These are phyloP conservation scores for Lepidurus apus DNA, from an alignment of 1,140 invertebrate species.

Conservation along the genomic window DNA sequence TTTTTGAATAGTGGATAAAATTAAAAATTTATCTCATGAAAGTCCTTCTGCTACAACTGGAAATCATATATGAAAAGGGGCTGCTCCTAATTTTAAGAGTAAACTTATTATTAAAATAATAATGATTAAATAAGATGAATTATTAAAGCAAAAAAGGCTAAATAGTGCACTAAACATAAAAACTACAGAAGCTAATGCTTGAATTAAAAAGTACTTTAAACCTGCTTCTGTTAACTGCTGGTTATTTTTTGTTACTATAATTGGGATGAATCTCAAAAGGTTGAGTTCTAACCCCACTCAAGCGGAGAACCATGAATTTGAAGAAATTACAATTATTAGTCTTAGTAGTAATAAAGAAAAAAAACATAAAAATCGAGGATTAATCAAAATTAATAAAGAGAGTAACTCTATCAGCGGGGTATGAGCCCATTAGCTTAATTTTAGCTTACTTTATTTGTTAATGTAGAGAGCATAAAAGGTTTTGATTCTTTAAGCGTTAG, in stretches of 20 bases:
- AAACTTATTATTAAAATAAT: neutral
- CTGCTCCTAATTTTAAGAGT: neutral
- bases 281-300: neutral
- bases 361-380: constrained; percentile 45
- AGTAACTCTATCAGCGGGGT: constrained; percentile 47
- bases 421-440: constrained; percentile 49
- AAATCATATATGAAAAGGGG: neutral
- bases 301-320: neutral
- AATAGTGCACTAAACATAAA: neutral
- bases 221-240: neutral
- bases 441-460: constrained; percentile 51
- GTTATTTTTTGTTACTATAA: neutral
- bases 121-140: neutral
- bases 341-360: constrained; percentile 44
- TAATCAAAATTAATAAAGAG: constrained; percentile 20
- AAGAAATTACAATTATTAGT: neutral
- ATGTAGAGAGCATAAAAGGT: constrained; percentile 51
- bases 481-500: constrained; percentile 52
- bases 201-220: constrained; percentile 25
- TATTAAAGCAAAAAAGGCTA: neutral
- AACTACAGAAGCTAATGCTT: neutral
- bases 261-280: neutral
- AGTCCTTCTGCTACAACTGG: neutral
- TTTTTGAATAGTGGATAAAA: neutral
- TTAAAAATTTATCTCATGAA: neutral